phyloP scores from a whole-genome alignment of 2,113 vertebrate species.

The Hydrochoerus hydrochaeris region DNA sequence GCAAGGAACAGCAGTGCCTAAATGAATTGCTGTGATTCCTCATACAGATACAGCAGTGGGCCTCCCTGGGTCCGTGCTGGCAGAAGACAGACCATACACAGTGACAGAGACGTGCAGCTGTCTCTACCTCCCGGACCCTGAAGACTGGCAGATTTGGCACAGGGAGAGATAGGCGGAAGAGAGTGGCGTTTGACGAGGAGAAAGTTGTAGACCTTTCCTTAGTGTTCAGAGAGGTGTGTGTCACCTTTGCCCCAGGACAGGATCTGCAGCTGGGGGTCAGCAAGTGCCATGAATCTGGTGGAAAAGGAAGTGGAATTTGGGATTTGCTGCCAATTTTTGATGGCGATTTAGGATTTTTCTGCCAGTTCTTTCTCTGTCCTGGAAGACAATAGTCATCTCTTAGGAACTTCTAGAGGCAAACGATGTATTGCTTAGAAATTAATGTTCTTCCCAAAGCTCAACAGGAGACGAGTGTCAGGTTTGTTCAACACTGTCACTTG shows the following conservation, averaged over 20 bases:
- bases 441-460: not conserved
- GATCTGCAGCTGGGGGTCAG: not conserved
- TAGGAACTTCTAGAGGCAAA: not conserved
- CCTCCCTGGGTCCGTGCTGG: not conserved
- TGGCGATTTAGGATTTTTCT: not conserved
- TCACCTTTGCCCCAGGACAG: not conserved
- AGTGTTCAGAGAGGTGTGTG: not conserved
- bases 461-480: not conserved
- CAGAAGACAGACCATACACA: not conserved
- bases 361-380: not conserved
- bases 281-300: not conserved
- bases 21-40: conserved; percentile 9
- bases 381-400: not conserved
- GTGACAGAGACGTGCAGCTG: not conserved
- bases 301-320: not conserved
- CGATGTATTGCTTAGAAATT: not conserved
- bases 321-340: not conserved
- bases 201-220: not conserved
- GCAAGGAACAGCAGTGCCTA: not conserved
- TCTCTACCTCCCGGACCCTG: not conserved
- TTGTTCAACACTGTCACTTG: not conserved
- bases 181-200: not conserved
- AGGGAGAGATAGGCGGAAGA: not conserved
- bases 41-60: not conserved
- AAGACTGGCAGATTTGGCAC: not conserved